Percentiles rank a stretch among this genome's conserved stretches.
These are phyloP conservation scores for Sericinus montela DNA, from an alignment of 2,888 invertebrate genomes.

Conservation along the genomic window DNA sequence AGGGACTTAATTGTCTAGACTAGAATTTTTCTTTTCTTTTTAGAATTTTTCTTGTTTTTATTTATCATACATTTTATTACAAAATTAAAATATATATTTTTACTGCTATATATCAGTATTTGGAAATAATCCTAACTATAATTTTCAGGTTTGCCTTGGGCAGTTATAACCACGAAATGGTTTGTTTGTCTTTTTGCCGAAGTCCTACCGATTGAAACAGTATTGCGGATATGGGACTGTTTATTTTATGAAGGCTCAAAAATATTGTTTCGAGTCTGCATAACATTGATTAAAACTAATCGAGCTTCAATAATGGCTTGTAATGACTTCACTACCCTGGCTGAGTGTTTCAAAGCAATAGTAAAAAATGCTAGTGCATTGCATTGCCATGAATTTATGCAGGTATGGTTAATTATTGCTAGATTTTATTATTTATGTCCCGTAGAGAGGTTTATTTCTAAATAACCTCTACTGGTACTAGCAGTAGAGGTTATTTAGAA, in stretches of 20 bases:
- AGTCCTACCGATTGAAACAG: conserved; percentile 96
- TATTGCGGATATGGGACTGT: conserved; percentile 97
- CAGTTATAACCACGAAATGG: conserved; percentile 96
- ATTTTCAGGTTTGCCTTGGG: conserved; percentile 87
- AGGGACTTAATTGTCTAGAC: no score
- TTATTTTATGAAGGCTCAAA: conserved; percentile 96
- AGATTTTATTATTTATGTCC: no score
- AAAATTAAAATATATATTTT: no score
- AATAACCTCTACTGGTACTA: no score
- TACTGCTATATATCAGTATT: no score
- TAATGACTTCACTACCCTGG: conserved; percentile 89
- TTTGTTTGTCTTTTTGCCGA: conserved; percentile 96
- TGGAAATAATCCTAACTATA: no score
- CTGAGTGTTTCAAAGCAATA: conserved; percentile 90
- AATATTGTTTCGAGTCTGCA: conserved; percentile 92
- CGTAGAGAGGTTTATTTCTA: no score
- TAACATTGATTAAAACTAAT: conserved; percentile 89
- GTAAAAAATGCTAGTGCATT: conserved; percentile 87
- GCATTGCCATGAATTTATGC: conserved; percentile 93
- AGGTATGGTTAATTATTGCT: conserved; percentile 73
- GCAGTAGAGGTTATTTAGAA: no score
- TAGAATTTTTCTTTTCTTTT: no score
- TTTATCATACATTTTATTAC: no score
- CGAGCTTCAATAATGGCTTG: conserved; percentile 85
- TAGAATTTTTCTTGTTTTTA: no score